These are phyloP conservation scores for Torymus texanus DNA, from an alignment of 2,888 invertebrate genomes.

Conservation along the genomic window DNA sequence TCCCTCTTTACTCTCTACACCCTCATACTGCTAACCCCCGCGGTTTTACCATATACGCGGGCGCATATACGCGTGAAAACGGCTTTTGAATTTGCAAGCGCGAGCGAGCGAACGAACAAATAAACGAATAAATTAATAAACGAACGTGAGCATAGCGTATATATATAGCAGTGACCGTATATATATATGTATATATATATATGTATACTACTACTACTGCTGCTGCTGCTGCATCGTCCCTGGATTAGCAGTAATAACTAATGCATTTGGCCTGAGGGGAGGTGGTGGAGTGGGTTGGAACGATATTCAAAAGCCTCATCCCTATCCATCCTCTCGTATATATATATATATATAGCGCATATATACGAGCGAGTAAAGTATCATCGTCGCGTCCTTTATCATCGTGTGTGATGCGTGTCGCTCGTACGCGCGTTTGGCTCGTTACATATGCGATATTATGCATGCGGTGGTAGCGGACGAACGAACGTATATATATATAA, in stretches of 20 bases:
- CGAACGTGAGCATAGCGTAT: slow-evolving; percentile 9
- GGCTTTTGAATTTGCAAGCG: slow-evolving; percentile 16
- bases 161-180: no score
- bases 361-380: slow-evolving; percentile 60
- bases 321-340: no score
- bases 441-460: slow-evolving; percentile 42
- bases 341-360: no score
- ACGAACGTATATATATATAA: neutral
- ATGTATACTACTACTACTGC: neutral
- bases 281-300: slow-evolving; percentile 28
- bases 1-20: no score
- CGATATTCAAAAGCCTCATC: slow-evolving; percentile 65
- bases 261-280: slow-evolving; percentile 61
- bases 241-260: slow-evolving; percentile 70
- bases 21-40: no score
- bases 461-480: slow-evolving; percentile 6
- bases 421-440: slow-evolving; percentile 11
- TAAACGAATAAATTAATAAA: slow-evolving; percentile 60
- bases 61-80: slow-evolving; percentile 8
- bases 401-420: slow-evolving; percentile 26
- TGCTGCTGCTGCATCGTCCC: slow-evolving; percentile 51
- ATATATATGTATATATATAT: no score
- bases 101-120: slow-evolving; percentile 47
- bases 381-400: slow-evolving; percentile 57
- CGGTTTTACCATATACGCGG: no score